Evolutionary conservation across 2,797 vertebrate species (phyloP), one percentile per base, ranked within the genome.

Genomic region (Podarcis lilfordi): DNA sequence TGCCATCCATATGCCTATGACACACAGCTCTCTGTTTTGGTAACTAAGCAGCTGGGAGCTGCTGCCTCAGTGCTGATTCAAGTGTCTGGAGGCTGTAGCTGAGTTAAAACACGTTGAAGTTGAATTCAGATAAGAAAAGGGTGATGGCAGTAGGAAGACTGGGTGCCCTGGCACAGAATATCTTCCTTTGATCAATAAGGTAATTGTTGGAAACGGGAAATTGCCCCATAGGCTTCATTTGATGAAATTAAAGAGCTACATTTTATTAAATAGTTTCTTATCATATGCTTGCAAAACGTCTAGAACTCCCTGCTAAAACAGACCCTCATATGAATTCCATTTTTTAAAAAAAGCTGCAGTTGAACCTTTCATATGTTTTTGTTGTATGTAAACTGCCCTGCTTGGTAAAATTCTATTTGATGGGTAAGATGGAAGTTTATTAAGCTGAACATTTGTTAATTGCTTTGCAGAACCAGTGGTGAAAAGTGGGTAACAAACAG

Each of bases 31-130:
- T 35, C 43, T 85, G 75, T 86, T 86, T 86, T 86, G 76, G 76
- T 86, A 86, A 79, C 64, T 35, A 86, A 75, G 75, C 84, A 68
- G 84, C 84, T 86, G 84, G 37, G n/a, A 86, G 64, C 76, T 69
- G n/a, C 64, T 79, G 85, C 61, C 43, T 69, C 43, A 69, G 50
- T 68, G 85, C 76, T 86, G 77, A 50, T 50, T 50, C 76, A 55
- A 69, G 85, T 78, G 25, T 86, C 64, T 68, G 17, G 85, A 43
- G 68, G 79, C 71, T 45, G 86, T 37, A 40, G 84, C 86, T 40
- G 32, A 72, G 72, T 69, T 86, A 69, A 79, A 86, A 86, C n/a
- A 29, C 5, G 29, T 29, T 69, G 76, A 50, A 79, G 68, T 50
- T 50, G 23, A 79, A 86, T 79, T 59, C 85, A 9, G 40, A 23